phyloP scores from a whole-genome alignment of 2,113 vertebrate genomes.

The Entomyzon cyanotis region DNA sequence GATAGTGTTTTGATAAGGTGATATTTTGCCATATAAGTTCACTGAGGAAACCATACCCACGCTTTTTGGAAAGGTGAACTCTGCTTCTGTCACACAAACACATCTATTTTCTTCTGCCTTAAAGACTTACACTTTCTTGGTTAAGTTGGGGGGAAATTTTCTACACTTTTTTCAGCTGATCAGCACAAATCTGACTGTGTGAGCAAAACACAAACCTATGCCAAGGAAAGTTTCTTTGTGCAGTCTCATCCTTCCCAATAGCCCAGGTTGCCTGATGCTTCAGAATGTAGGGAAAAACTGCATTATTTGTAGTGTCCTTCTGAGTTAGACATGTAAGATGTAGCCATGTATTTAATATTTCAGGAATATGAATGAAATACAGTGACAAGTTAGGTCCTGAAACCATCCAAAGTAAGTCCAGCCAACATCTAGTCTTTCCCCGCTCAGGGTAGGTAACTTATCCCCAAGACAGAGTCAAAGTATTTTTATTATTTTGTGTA shows the following conservation, averaged over 20 bases:
- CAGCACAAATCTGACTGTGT: neutral
- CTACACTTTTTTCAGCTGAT: neutral
- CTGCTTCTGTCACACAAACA: neutral
- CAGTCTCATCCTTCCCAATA: neutral
- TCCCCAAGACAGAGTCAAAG: neutral
- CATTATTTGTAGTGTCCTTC: neutral
- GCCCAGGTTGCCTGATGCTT: neutral
- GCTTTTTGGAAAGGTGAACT: neutral
- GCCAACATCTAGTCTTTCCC: neutral
- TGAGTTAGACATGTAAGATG: neutral
- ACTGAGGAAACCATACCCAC: neutral
- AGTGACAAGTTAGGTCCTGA: neutral
- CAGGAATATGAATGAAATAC: neutral
- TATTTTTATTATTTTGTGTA: neutral
- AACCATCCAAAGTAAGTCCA: neutral
- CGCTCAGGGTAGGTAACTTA: neutral
- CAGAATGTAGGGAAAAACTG: neutral
- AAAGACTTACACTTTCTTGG: neutral
- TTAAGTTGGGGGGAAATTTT: neutral
- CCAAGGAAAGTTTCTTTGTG: neutral
- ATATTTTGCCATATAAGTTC: neutral
- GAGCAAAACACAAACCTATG: neutral
- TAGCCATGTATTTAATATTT: neutral
- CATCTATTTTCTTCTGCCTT: neutral
- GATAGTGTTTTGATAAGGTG: neutral